A percentile compares a stretch with the other conserved stretches of the same genome.
Conservation (phyloP, 2,888 invertebrate species). For the Pelosia muscerda region DNA sequence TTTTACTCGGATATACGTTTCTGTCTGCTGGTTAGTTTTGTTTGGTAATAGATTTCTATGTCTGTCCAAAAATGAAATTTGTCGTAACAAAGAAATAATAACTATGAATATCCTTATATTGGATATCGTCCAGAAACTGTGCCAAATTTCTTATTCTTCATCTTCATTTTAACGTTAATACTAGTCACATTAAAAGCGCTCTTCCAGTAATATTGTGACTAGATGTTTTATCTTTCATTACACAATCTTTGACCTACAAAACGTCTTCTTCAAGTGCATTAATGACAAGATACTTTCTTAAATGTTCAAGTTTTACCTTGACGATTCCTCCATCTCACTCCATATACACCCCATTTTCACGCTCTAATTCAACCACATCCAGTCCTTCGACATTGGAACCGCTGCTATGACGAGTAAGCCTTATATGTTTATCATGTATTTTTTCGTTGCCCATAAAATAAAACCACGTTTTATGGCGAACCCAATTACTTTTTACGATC, state of each 20-base stretch:
- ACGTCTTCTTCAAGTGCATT: neutral
- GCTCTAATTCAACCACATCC: slow-evolving; percentile 47
- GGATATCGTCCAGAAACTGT: neutral
- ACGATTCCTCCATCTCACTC: slow-evolving; percentile 4
- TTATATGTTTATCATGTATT: slow-evolving; percentile 82
- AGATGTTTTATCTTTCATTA: too few species aligned
- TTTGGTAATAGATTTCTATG: neutral
- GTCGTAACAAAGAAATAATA: neutral
- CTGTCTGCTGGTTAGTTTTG: slow-evolving; percentile 18
- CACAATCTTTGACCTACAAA: too few species aligned
- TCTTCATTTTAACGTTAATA: too few species aligned
- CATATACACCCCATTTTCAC: slow-evolving; percentile 22
- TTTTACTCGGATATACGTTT: slow-evolving; percentile 37
- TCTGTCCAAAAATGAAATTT: neutral
- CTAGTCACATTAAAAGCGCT: too few species aligned
- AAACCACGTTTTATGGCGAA: slow-evolving; percentile 83
- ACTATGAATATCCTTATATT: neutral
- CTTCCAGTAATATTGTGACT: too few species aligned
- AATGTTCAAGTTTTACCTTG: neutral
- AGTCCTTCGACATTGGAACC: slow-evolving; percentile 45
- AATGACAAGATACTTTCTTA: neutral
- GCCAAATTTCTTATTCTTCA: too few species aligned
- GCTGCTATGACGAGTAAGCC: slow-evolving; percentile 67
- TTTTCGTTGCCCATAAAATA: slow-evolving; percentile 78
- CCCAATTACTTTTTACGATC: slow-evolving; percentile 85